Evolutionary conservation across 2,888 invertebrate genomes (phyloP).

Genomic region (Amaurobius ferox): DNA sequence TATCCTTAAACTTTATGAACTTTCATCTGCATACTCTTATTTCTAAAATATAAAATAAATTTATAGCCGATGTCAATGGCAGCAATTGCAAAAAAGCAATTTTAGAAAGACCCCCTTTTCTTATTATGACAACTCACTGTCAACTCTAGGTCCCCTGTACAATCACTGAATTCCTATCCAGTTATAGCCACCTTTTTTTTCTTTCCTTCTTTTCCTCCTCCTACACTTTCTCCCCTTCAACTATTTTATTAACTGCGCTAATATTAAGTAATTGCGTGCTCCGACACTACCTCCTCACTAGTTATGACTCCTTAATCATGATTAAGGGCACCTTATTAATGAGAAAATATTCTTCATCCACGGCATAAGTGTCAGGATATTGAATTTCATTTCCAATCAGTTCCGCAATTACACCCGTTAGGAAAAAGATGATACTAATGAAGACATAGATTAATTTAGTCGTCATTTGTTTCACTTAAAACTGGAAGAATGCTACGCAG

Average conservation of each 20-base stretch:
- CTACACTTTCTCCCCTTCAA: constrained; percentile 34
- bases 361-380: constrained; percentile 64
- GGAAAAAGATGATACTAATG: constrained; percentile 67
- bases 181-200: constrained; percentile 11
- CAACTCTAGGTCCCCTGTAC: constrained; percentile 51
- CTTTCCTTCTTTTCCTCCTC: constrained; percentile 5
- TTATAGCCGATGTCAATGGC: too few species aligned
- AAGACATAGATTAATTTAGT: constrained; percentile 70
- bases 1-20: too few species aligned
- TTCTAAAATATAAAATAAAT: too few species aligned
- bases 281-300: constrained; percentile 27
- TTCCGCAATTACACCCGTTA: constrained; percentile 54
- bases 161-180: constrained; percentile 41
- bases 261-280: constrained; percentile 67
- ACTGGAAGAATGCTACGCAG: constrained; percentile 24
- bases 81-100: too few species aligned
- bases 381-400: constrained; percentile 68
- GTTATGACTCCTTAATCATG: constrained; percentile 60
- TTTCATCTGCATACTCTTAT: too few species aligned
- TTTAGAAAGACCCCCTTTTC: constrained; percentile 9
- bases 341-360: constrained; percentile 67
- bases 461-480: constrained; percentile 70
- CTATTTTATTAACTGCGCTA: constrained; percentile 66
- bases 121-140: constrained; percentile 57
- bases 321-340: constrained; percentile 66